These are phyloP conservation scores for Sitta carolinensis DNA, from an alignment of 2,797 vertebrate species.

Conservation along the genomic window DNA sequence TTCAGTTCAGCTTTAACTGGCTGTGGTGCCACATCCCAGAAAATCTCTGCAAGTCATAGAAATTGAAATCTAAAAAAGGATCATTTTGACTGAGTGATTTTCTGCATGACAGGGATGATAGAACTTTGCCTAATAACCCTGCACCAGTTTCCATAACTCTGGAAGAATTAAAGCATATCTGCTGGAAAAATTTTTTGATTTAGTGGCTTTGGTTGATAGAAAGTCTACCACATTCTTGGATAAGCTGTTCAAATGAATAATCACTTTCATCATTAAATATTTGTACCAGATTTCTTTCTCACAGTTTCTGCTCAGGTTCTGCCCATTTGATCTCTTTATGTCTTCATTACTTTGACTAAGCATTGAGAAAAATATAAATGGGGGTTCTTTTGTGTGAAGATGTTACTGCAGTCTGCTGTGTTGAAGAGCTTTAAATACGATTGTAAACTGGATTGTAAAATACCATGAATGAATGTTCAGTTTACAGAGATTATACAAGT, in stretches of 20 bases:
- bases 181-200: not conserved
- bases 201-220: not conserved
- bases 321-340: not conserved
- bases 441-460: not conserved
- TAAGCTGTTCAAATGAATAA: constrained; percentile 19
- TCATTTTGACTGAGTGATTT: not conserved
- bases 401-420: not conserved
- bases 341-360: not conserved
- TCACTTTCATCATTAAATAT: not conserved
- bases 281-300: not conserved
- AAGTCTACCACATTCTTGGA: not conserved
- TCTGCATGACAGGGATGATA: not conserved
- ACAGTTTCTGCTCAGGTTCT: constrained; percentile 1
- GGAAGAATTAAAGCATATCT: constrained; percentile 5
- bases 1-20: not conserved
- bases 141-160: not conserved
- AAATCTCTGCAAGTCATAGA: not conserved
- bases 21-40: not conserved
- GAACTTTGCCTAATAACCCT: not conserved
- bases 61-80: not conserved
- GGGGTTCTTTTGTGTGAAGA: not conserved
- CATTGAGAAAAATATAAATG: not conserved
- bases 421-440: not conserved
- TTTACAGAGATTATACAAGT: not conserved
- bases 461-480: not conserved